Percentiles rank a stretch among this genome's conserved stretches.
These are phyloP conservation scores for Galago senegalensis DNA, from an alignment of 2,797 vertebrate species.

Conservation along the genomic window DNA sequence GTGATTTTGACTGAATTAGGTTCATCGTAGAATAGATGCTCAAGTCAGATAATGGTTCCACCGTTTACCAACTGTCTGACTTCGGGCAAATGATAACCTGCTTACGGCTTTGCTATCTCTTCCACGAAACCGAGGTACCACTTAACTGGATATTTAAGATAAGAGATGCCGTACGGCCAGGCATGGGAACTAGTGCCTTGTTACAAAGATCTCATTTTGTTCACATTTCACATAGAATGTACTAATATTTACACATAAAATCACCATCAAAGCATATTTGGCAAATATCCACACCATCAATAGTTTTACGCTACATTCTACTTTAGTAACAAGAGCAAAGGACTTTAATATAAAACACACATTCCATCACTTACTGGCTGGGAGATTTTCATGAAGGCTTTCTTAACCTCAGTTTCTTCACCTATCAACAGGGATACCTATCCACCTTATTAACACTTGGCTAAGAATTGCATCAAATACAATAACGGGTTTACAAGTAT, in stretches of 20 bases:
- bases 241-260: constrained; percentile 19
- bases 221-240: background rate
- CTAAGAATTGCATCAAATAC: background rate
- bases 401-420: background rate
- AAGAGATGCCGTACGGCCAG: background rate
- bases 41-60: background rate
- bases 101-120: background rate
- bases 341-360: background rate
- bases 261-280: constrained; percentile 25
- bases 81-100: background rate
- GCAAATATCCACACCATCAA: background rate
- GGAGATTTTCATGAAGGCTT: background rate
- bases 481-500: background rate
- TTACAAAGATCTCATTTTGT: background rate
- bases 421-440: background rate
- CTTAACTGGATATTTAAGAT: background rate
- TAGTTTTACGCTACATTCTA: background rate
- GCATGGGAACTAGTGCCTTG: background rate
- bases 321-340: background rate
- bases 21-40: constrained; percentile 27
- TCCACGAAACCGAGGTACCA: background rate
- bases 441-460: background rate
- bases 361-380: background rate
- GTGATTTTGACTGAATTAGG: background rate
- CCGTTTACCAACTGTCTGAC: background rate